Evolutionary conservation across 2,113 vertebrate genomes (phyloP), one percentile per base, ranked within the genome.

Genomic region (Steatornis caripensis): DNA sequence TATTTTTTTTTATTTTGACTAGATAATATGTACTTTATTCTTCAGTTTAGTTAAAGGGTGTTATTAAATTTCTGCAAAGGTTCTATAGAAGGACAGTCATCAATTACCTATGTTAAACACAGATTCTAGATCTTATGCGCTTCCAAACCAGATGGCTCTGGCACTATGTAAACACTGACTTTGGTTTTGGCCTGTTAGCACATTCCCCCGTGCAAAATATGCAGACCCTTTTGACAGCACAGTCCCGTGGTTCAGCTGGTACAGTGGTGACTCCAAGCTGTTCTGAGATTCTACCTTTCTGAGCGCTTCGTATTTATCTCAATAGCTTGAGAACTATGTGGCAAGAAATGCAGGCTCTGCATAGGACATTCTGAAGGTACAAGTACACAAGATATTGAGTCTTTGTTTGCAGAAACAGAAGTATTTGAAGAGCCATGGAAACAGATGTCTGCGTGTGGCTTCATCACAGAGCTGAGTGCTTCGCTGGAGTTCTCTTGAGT

Each of bases 131-230:
- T 20, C 7, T 24, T 26, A 29, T 0, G 0, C 65, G 3, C 24
- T 84, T 91, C 58, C 30, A 74, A 57, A 39, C 5, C 13, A 64
- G 19, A 48, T 61, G n/a, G n/a, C 15, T 82, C 32, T 69, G 49
- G 15, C 9, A 65, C 21, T 23, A 36, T 14, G 13, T 8, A 55
- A 81, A 57, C 6, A 4, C 10, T 51, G 12, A 4, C 7, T 55
- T 34, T 37, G 19, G 2, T 39, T 95, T 55, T 36, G 24, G 34
- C 8, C 34, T 83, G 9, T 51, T 57, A 64, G 43, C 24, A 66
- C 11, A 51, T 37, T 22, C 26, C 16, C 1, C 32, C 19, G 7
- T 14, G 16, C 15, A 75, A 55, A 6, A 23, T 2, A 11, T 0
- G 3, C 32, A 78, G 26, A 10, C 30, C 30, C 36, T 61, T 69